Base-by-base conservation (phyloP, 1,140 invertebrate genomes). In the Lordiphosa stackelbergi region DNA sequence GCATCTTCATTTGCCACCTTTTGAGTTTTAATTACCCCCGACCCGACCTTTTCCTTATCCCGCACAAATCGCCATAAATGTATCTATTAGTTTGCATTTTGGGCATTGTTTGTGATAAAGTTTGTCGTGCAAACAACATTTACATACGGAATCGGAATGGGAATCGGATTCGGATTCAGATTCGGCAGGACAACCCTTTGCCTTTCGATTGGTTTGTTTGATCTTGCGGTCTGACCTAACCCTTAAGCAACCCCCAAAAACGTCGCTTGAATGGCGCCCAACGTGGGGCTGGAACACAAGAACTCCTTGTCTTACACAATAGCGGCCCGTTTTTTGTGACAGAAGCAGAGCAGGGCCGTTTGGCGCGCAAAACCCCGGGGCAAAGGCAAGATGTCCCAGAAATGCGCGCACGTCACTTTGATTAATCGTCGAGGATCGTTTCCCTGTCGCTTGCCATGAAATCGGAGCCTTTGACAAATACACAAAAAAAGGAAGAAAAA, bases 41-140 rank as follows among this genome's bases (percentile, higher is more conserved):
- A 24, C 11, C 34, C 7, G 10, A 11, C 40, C 58, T 43, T 52
- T 69, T 49, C 5, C 35, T 65, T 60, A 66, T 69, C 66, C 57
- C 31, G 40, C 12, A 19, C n/a, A 55, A 53, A 69, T 61, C 72
- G 48, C 47, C 38, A 52, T 64, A 53, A 78, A 77, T 83, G 77
- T 81, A 83, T 81, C 77, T 81, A 81, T 81, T 81, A 81, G 75
- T 65, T 81, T 75, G 64, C 66, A 62, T 68, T 74, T 68, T 46
- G 37, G 62, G 66, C 63, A 68, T 77, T 75, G 56, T 70, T 40
- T 37, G 62, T 42, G 53, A 57, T 58, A 60, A 73, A 73, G 66
- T 81, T 81, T 81, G 66, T 83, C 58, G 75, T 56, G 75, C 77
- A 79, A 79, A 79, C 75, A 79, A 59, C 66, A 81, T 81, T 83